Conservation (phyloP, 2,888 invertebrate genomes). For the Polyommatus icarus region DNA sequence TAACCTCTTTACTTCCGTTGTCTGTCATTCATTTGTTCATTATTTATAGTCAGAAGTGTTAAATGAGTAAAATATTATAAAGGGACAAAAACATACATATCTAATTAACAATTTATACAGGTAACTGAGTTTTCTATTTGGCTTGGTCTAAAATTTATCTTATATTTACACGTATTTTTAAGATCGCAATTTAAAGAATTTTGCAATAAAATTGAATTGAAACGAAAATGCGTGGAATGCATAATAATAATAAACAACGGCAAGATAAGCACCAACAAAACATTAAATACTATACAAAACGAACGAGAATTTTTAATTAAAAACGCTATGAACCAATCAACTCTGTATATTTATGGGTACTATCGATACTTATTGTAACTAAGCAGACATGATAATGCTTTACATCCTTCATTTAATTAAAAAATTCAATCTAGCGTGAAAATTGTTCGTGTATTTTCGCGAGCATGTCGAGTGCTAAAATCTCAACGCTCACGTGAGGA, state of each 20-base stretch:
- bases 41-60: not conserved
- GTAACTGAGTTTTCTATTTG: too few relatives aligned
- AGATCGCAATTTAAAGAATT: not conserved
- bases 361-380: not conserved
- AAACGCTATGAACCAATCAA: conserved; percentile 12
- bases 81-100: not conserved
- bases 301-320: conserved; percentile 28
- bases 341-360: not conserved
- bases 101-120: too few relatives aligned
- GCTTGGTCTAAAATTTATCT: too few relatives aligned
- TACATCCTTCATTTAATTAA: conserved; percentile 72
- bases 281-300: not conserved
- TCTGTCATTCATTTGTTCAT: too few relatives aligned
- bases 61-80: not conserved
- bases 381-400: conserved; percentile 49
- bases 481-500: conserved; percentile 76
- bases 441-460: conserved; percentile 61
- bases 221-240: conserved; percentile 1
- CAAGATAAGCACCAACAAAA: conserved; percentile 16
- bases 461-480: conserved; percentile 78
- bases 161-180: too few relatives aligned
- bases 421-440: conserved; percentile 61
- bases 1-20: not conserved
- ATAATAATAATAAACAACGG: conserved; percentile 1
- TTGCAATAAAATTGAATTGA: not conserved